Evolutionary conservation across 2,888 invertebrate genomes (phyloP).

Genomic region (Drosophila sordidula): DNA sequence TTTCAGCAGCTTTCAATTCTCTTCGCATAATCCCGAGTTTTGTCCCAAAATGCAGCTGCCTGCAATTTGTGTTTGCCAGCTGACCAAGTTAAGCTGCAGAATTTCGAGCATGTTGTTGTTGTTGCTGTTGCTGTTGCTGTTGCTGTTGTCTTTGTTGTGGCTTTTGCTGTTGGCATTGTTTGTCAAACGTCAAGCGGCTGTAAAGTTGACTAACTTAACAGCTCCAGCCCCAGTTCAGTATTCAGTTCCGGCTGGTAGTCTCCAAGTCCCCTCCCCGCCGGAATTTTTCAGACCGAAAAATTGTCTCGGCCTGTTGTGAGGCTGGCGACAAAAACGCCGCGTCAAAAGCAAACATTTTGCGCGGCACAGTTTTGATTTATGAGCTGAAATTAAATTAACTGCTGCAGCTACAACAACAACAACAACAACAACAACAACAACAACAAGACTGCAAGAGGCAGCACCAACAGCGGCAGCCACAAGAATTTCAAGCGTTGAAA

Average conservation of each 20-base stretch:
- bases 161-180: constrained; percentile 63
- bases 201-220: constrained; percentile 67
- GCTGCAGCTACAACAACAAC: constrained; percentile 61
- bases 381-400: constrained; percentile 81
- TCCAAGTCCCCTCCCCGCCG: constrained; percentile 4
- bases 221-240: constrained; percentile 41
- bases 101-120: constrained; percentile 19
- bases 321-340: constrained; percentile 74
- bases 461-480: constrained; percentile 37
- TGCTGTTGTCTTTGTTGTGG: constrained; percentile 9
- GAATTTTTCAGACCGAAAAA: constrained; percentile 42
- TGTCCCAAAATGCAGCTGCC: constrained; percentile 44
- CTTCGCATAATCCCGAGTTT: not conserved
- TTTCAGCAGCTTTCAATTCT: constrained; percentile 10
- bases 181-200: constrained; percentile 73
- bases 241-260: constrained; percentile 46
- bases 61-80: constrained; percentile 38
- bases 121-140: constrained; percentile 7
- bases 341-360: constrained; percentile 79
- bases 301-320: constrained; percentile 41
- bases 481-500: constrained; percentile 79
- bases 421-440: constrained; percentile 37
- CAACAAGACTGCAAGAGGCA: constrained; percentile 16
- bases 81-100: constrained; percentile 47
- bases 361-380: constrained; percentile 82